Evolutionary conservation across 1,140 invertebrate genomes (phyloP).

Genomic region (Hydropsyche tenuis): DNA sequence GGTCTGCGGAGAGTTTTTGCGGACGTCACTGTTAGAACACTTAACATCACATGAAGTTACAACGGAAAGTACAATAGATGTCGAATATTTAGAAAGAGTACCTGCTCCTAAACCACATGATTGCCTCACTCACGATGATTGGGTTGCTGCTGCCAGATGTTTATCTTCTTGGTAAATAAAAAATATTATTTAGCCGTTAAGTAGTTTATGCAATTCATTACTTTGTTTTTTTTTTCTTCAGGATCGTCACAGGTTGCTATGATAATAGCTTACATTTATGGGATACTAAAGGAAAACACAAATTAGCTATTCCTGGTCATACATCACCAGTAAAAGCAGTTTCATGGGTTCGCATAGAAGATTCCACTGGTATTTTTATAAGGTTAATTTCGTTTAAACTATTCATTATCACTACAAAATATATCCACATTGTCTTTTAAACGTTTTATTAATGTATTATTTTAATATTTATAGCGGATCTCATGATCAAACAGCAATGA

Average conservation of each 20-base stretch:
- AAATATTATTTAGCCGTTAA: background rate
- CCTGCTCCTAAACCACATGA: slow-evolving; percentile 90
- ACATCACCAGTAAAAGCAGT: slow-evolving; percentile 86
- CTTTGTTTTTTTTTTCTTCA: slow-evolving; percentile 53
- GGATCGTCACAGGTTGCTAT: slow-evolving; percentile 94
- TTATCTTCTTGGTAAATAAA: slow-evolving; percentile 72
- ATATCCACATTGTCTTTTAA: slow-evolving; percentile 22
- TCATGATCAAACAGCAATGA: slow-evolving; percentile 89
- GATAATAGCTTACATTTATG: slow-evolving; percentile 92
- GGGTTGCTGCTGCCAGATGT: slow-evolving; percentile 86
- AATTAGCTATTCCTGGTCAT: slow-evolving; percentile 85
- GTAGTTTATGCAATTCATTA: background rate
- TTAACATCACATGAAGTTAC: slow-evolving; percentile 72
- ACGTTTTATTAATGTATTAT: slow-evolving; percentile 28
- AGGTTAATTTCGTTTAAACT: too few relatives aligned
- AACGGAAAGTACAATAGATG: slow-evolving; percentile 79
- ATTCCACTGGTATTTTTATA: slow-evolving; percentile 73
- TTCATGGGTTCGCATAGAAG: slow-evolving; percentile 78
- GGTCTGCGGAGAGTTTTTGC: slow-evolving; percentile 80
- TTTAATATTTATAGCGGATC: slow-evolving; percentile 70
- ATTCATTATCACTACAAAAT: background rate
- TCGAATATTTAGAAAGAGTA: slow-evolving; percentile 90
- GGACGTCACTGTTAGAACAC: slow-evolving; percentile 72
- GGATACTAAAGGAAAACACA: slow-evolving; percentile 83
- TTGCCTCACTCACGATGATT: slow-evolving; percentile 92